These are phyloP conservation scores for Drosophila lutescens DNA, from an alignment of 2,888 invertebrate species.

Conservation along the genomic window DNA sequence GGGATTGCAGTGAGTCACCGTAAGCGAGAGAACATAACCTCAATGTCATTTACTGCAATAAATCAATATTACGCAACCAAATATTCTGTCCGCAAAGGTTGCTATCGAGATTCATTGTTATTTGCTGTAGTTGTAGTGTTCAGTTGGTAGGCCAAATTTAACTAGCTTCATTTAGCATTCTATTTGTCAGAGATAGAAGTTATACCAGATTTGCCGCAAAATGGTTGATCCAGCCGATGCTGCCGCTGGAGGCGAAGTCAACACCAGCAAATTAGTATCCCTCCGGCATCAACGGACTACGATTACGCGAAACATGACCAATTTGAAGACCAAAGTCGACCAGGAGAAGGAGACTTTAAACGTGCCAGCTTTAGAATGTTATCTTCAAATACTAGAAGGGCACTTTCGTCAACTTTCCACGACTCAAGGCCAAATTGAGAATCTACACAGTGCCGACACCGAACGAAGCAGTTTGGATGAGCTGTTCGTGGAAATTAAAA, in stretches of 20 bases:
- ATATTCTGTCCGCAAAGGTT: too few relatives aligned
- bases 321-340: neutral
- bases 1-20: neutral
- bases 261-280: neutral
- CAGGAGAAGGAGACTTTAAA: neutral
- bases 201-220: too few relatives aligned
- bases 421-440: neutral
- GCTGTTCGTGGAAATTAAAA: neutral
- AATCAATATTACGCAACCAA: too few relatives aligned
- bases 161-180: too few relatives aligned
- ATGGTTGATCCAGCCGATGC: neutral
- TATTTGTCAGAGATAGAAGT: neutral
- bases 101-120: too few relatives aligned
- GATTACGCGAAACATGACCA: constrained; percentile 1
- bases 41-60: too few relatives aligned
- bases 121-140: too few relatives aligned
- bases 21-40: too few relatives aligned
- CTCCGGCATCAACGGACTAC: neutral
- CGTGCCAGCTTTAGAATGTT: neutral
- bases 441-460: neutral
- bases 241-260: neutral
- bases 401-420: neutral
- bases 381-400: neutral
- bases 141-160: too few relatives aligned
- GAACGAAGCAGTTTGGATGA: neutral